phyloP scores from a whole-genome alignment of 2,113 vertebrate species.

The Callionymus lyra region DNA sequence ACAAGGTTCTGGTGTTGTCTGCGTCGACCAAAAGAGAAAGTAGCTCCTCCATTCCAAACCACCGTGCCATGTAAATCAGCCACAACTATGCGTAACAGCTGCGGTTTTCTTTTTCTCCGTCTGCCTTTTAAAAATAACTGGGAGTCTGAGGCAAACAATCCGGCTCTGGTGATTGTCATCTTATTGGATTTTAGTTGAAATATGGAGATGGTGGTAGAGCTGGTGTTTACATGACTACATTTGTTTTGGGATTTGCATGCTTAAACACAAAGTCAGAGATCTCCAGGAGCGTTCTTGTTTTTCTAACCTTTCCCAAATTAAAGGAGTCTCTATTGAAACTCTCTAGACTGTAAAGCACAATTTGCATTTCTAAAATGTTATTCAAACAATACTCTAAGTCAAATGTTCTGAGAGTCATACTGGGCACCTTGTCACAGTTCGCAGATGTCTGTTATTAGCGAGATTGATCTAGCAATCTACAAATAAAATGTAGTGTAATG shows the following conservation, averaged over 20 bases:
- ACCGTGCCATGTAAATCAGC: slow-evolving; percentile 44
- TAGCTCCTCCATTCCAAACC: slow-evolving; percentile 37
- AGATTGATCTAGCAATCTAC: no score
- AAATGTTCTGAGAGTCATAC: slow-evolving; percentile 19
- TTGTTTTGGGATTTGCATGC: slow-evolving; percentile 21
- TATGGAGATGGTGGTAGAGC: not conserved
- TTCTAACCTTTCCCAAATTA: slow-evolving; percentile 10
- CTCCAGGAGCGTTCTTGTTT: no score
- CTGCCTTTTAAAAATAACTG: slow-evolving; percentile 49
- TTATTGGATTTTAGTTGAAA: slow-evolving; percentile 29
- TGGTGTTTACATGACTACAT: slow-evolving; percentile 22
- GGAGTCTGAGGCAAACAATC: slow-evolving; percentile 21
- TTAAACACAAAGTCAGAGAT: slow-evolving; percentile 10
- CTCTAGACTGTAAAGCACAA: slow-evolving; percentile 3
- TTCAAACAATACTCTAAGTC: slow-evolving; percentile 10
- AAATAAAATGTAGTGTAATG: no score
- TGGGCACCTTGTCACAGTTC: slow-evolving; percentile 15
- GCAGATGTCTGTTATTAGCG: no score
- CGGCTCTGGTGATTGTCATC: slow-evolving; percentile 12
- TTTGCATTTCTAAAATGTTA: slow-evolving; percentile 10
- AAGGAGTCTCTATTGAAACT: slow-evolving; percentile 15
- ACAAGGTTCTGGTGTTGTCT: slow-evolving; percentile 44
- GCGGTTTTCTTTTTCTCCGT: slow-evolving; percentile 9
- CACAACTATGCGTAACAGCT: slow-evolving; percentile 50
- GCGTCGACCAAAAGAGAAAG: slow-evolving; percentile 38